These are phyloP conservation scores for Moxostoma hubbsi DNA, from an alignment of 2,797 vertebrate species.

Conservation along the genomic window DNA sequence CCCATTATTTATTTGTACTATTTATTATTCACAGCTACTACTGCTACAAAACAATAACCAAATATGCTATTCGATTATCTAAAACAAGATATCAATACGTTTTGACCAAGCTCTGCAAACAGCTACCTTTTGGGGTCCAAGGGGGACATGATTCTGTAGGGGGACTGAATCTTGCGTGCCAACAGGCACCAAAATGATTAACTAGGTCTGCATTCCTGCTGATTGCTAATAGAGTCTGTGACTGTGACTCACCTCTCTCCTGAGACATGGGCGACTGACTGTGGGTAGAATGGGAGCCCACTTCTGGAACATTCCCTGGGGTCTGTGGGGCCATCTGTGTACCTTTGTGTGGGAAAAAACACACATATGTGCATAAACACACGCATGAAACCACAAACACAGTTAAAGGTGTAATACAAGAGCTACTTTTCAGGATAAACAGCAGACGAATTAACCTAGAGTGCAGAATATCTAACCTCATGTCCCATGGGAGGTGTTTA, in stretches of 20 bases:
- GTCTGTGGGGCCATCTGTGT: slow-evolving; percentile 88
- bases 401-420: neutral
- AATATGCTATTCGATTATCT: too few relatives aligned
- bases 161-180: too few relatives aligned
- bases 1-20: too few relatives aligned
- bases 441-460: slow-evolving; percentile 24
- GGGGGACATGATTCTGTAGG: too few relatives aligned
- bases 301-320: slow-evolving; percentile 86
- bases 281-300: slow-evolving; percentile 85
- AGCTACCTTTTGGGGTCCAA: too few relatives aligned
- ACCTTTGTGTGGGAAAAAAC: slow-evolving; percentile 69
- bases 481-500: slow-evolving; percentile 20
- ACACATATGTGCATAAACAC: neutral
- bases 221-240: neutral
- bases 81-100: too few relatives aligned
- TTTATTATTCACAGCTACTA: too few relatives aligned
- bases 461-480: slow-evolving; percentile 31
- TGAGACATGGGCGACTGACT: slow-evolving; percentile 93
- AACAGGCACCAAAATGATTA: too few relatives aligned
- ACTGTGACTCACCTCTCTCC: slow-evolving; percentile 84
- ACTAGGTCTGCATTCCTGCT: too few relatives aligned
- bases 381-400: neutral
- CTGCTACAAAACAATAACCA: too few relatives aligned
- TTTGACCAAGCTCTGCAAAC: too few relatives aligned
- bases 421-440: slow-evolving; percentile 7